Evolutionary conservation across 2,888 invertebrate species (phyloP).

Genomic region (Noctua fimbriata): DNA sequence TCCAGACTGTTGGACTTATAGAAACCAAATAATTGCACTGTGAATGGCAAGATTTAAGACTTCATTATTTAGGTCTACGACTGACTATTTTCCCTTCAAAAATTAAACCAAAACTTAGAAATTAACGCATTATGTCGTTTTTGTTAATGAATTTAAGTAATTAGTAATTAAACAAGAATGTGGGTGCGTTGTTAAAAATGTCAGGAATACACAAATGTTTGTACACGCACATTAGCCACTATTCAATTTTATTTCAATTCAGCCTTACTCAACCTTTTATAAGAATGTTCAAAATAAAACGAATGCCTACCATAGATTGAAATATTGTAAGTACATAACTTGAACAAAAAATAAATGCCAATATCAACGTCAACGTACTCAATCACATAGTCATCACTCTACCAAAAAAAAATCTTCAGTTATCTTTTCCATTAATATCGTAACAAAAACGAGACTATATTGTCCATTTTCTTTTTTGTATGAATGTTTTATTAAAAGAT

Average conservation of each 20-base stretch:
- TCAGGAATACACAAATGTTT: slow-evolving; percentile 24
- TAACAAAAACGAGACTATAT: slow-evolving; percentile 39
- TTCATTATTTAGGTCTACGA: neutral
- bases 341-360: slow-evolving; percentile 31
- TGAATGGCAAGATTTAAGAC: neutral
- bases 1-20: slow-evolving; percentile 22
- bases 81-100: neutral
- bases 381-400: slow-evolving; percentile 25
- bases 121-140: slow-evolving; percentile 4
- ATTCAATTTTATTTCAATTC: slow-evolving; percentile 37
- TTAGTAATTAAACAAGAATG: slow-evolving; percentile 38
- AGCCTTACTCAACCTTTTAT: neutral
- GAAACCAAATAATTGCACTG: neutral
- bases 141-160: slow-evolving; percentile 37
- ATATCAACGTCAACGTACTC: slow-evolving; percentile 29
- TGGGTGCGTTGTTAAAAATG: slow-evolving; percentile 51
- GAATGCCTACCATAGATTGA: slow-evolving; percentile 4
- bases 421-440: slow-evolving; percentile 29
- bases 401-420: slow-evolving; percentile 30
- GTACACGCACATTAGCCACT: slow-evolving; percentile 41
- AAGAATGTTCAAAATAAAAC: slow-evolving; percentile 19
- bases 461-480: slow-evolving; percentile 34
- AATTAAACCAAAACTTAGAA: neutral
- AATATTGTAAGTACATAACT: neutral
- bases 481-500: slow-evolving; percentile 63